Percentiles rank a stretch among this genome's conserved stretches.
These are phyloP conservation scores for Tubiluchus corallicola DNA, from an alignment of 2,888 invertebrate species.

Conservation along the genomic window DNA sequence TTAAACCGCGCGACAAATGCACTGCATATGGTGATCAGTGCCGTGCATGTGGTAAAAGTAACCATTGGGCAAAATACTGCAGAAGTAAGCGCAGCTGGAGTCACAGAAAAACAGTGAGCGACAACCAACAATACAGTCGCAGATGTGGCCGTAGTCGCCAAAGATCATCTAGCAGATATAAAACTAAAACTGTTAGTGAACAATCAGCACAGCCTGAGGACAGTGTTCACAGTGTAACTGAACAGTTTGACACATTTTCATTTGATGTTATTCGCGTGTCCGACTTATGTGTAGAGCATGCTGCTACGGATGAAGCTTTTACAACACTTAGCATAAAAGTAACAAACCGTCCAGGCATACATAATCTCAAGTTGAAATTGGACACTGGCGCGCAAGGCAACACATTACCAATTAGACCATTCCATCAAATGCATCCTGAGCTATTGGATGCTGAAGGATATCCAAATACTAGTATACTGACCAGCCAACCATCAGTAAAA, in stretches of 20 bases:
- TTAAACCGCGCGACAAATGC: neutral
- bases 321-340: neutral
- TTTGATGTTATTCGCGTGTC: neutral
- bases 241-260: neutral
- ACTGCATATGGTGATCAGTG: neutral
- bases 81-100: too few species aligned
- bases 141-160: too few species aligned
- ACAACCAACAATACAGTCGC: too few species aligned
- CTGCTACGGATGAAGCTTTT: neutral
- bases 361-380: conserved; percentile 9
- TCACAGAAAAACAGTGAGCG: too few species aligned
- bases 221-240: neutral
- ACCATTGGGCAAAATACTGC: neutral
- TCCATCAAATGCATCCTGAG: conserved; percentile 10
- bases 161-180: too few species aligned
- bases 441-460: too few species aligned
- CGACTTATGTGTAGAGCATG: neutral
- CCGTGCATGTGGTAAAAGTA: neutral
- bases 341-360: neutral
- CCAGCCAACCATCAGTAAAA: neutral
- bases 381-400: conserved; percentile 9
- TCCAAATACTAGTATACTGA: too few species aligned
- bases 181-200: too few species aligned
- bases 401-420: conserved; percentile 10
- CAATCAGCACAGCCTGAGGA: too few species aligned